These are phyloP conservation scores for Drosophila tripunctata DNA, from an alignment of 2,888 invertebrate genomes.

Conservation along the genomic window DNA sequence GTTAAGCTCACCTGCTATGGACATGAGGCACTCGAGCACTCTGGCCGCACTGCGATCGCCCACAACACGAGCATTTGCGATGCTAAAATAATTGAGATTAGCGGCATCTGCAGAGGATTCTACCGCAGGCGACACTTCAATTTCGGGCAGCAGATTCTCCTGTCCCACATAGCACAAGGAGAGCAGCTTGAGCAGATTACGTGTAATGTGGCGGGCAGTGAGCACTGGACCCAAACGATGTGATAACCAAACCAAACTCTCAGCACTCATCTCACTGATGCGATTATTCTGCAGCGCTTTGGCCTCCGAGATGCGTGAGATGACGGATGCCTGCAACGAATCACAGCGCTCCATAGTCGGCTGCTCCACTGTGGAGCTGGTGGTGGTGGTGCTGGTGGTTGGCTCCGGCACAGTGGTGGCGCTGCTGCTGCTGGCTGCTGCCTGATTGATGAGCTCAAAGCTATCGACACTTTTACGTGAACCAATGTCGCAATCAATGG, in stretches of 20 bases:
- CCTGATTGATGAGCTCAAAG: slow-evolving; percentile 82
- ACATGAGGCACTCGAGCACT: slow-evolving; percentile 95
- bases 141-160: slow-evolving; percentile 87
- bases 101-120: slow-evolving; percentile 81
- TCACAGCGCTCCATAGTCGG: slow-evolving; percentile 77
- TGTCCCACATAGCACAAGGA: slow-evolving; percentile 96
- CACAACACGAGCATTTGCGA: slow-evolving; percentile 88
- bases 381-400: no score
- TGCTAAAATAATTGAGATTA: slow-evolving; percentile 87
- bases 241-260: slow-evolving; percentile 95
- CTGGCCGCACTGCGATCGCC: slow-evolving; percentile 93
- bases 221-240: slow-evolving; percentile 97
- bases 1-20: slow-evolving; percentile 90
- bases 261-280: slow-evolving; percentile 94
- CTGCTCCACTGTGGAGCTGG: no score
- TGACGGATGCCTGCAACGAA: slow-evolving; percentile 82
- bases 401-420: no score
- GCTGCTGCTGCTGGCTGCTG: no score
- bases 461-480: slow-evolving; percentile 86
- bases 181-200: slow-evolving; percentile 96
- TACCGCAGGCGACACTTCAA: no score
- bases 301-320: slow-evolving; percentile 82
- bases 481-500: slow-evolving; percentile 87
- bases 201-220: slow-evolving; percentile 94
- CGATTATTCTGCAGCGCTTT: slow-evolving; percentile 85